phyloP scores from a whole-genome alignment of 2,888 invertebrate genomes.

The Dromius quadrimaculatus region DNA sequence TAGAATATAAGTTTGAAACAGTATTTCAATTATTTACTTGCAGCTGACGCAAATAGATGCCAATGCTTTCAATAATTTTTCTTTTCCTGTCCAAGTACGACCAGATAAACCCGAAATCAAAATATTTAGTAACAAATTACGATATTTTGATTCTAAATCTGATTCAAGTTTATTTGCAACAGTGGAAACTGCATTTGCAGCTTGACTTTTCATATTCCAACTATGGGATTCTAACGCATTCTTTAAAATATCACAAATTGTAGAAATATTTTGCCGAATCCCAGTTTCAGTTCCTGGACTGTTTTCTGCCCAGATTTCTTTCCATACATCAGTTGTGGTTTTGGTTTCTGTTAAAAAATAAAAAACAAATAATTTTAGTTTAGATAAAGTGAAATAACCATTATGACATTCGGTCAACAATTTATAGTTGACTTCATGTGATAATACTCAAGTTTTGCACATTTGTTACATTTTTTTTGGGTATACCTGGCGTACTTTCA shows the following conservation, averaged over 20 bases:
- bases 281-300: conserved; percentile 90
- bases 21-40: conserved; percentile 70
- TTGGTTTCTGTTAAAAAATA: conserved; percentile 67
- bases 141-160: conserved; percentile 74
- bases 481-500: conserved; percentile 74
- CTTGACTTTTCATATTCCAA: conserved; percentile 90
- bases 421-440: too few relatives aligned
- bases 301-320: conserved; percentile 90
- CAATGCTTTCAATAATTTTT: conserved; percentile 81
- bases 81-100: conserved; percentile 92
- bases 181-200: conserved; percentile 84
- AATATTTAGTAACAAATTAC: conserved; percentile 76
- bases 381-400: too few relatives aligned
- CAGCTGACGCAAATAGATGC: conserved; percentile 78
- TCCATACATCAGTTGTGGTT: conserved; percentile 81
- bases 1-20: conserved; percentile 12
- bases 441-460: too few relatives aligned
- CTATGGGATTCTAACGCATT: conserved; percentile 83
- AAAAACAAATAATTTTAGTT: neutral
- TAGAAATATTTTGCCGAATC: conserved; percentile 79
- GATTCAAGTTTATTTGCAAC: conserved; percentile 79
- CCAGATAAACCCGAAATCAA: conserved; percentile 79
- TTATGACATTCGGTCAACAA: too few relatives aligned
- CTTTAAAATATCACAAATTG: conserved; percentile 79
- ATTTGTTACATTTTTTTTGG: too few relatives aligned